phyloP scores from a whole-genome alignment of 2,113 vertebrate species.

The Dryoscopus gambensis region DNA sequence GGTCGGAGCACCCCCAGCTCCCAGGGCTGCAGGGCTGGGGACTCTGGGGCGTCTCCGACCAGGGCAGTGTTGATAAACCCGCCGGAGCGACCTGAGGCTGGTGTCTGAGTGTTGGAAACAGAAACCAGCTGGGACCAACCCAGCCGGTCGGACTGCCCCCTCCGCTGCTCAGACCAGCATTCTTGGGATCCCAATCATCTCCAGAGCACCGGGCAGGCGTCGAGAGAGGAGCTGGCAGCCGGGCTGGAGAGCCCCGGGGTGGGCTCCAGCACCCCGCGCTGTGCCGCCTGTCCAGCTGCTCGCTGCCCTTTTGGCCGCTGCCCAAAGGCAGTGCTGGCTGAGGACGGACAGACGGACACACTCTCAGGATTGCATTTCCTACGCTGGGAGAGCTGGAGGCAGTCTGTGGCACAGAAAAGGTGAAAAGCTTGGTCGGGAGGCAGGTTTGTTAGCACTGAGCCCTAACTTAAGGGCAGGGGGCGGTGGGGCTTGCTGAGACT shows the following conservation, averaged over 20 bases:
- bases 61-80: slow-evolving; percentile 14
- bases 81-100: slow-evolving; percentile 28
- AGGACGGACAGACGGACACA: neutral
- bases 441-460: neutral
- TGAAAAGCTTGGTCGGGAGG: neutral
- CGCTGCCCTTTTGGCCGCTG: neutral
- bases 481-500: neutral
- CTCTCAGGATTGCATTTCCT: neutral
- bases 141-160: slow-evolving; percentile 63
- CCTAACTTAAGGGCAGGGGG: neutral
- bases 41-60: neutral
- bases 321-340: neutral
- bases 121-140: slow-evolving; percentile 64
- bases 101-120: slow-evolving; percentile 59
- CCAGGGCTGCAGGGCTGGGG: neutral
- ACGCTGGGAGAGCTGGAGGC: neutral
- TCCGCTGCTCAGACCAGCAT: slow-evolving; percentile 20
- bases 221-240: neutral
- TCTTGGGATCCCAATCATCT: slow-evolving; percentile 51
- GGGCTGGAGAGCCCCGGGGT: neutral
- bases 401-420: neutral
- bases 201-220: neutral
- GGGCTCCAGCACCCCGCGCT: neutral
- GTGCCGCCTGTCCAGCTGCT: neutral
- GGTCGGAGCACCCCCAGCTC: neutral